Evolutionary conservation across 92 coral and sea anemone species (phyloP), one percentile per base, ranked within the genome.

Genomic region (Meandrina meandrites): DNA sequence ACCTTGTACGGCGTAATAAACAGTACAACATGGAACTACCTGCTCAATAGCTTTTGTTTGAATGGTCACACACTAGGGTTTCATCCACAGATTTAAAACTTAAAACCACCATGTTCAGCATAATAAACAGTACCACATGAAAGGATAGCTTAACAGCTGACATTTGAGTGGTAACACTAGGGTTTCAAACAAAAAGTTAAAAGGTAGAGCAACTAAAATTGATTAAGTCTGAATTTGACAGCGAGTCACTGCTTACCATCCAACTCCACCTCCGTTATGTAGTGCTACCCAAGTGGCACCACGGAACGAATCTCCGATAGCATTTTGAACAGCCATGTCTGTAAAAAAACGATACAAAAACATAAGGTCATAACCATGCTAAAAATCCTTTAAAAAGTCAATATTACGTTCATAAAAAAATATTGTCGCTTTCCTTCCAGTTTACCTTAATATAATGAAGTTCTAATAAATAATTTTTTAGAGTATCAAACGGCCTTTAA

Each of bases 241-340:
- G 9, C 18, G 2, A 8, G 18, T 11, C 71, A 1, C 6, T 34
- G 72, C 96, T 89, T 88, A 97, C 99, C 99, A 97, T 66, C 99
- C 99, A 42, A 91, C 95, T 24, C 99, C 99, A 4, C 99, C 99
- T 13, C 99, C 99, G 57, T 97, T 97, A 86, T 97, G 99, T 18
- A 97, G 81, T 19, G 98, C 91, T 0, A 97, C 98, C 99, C 99
- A 97, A 1, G 99, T 97, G 22, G 99, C 99, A 60, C 99, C 99
- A 21, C 99, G 94, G 88, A 97, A 97, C 0, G 99, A 85, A 75
- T 95, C 99, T 13, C 99, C 99, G 34, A 95, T 94, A 73, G 84
- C 96, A 73, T 97, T 97, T 74, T 97, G 99, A 56, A 97, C 95
- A 18, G 99, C 99, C 99, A 97, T 97, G 81, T 97, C 99, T 97